A percentile compares a stretch with the other conserved stretches of the same genome.
Evolutionary conservation across 2,888 invertebrate genomes (phyloP).

Genomic region (Parnassius glacialis): DNA sequence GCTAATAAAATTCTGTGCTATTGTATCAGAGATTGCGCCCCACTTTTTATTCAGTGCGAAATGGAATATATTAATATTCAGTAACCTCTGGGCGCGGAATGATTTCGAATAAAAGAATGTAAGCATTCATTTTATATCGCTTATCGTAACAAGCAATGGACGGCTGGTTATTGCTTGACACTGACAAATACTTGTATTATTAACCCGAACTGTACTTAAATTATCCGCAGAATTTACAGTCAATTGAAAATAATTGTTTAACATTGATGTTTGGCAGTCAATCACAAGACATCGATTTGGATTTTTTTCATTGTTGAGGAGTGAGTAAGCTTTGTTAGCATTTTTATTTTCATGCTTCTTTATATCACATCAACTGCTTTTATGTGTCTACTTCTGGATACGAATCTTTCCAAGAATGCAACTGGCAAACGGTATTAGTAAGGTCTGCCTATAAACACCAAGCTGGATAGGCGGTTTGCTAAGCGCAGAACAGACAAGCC

Average conservation of each 20-base stretch:
- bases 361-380: no score
- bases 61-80: slow-evolving; percentile 21
- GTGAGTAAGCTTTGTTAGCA: no score
- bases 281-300: no score
- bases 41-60: slow-evolving; percentile 22
- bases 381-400: no score
- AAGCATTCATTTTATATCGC: slow-evolving; percentile 8
- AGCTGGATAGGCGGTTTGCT: no score
- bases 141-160: slow-evolving; percentile 14
- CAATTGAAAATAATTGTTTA: slow-evolving; percentile 21
- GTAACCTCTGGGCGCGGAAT: slow-evolving; percentile 14
- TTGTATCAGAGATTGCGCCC: slow-evolving; percentile 25
- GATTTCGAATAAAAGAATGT: slow-evolving; percentile 20
- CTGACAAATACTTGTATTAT: slow-evolving; percentile 10
- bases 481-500: no score
- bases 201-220: slow-evolving; percentile 12
- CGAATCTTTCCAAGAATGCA: no score
- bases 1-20: slow-evolving; percentile 19
- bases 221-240: slow-evolving; percentile 1
- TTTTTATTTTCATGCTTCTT: no score
- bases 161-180: slow-evolving; percentile 18
- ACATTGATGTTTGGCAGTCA: not conserved
- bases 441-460: no score
- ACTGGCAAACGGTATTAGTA: no score
- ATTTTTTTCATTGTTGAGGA: no score